Conservation (phyloP, 2,888 invertebrate genomes). For the Drosophila neonasuta region DNA sequence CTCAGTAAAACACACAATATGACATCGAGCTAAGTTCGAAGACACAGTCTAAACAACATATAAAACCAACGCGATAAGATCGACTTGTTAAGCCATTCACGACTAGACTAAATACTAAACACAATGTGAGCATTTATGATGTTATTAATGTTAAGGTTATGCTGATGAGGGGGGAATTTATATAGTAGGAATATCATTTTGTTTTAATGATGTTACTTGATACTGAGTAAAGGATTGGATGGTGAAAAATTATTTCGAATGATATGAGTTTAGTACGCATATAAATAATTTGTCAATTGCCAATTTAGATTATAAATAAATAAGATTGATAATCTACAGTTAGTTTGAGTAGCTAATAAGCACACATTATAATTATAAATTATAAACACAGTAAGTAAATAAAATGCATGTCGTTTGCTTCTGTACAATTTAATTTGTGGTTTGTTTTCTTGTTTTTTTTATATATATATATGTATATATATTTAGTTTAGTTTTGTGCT, state of each 20-base stretch:
- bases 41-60: conserved; percentile 11
- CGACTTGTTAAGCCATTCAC: conserved; percentile 15
- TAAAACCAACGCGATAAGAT: conserved; percentile 22
- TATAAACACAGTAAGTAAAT: conserved; percentile 28
- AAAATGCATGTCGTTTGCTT: conserved; percentile 47
- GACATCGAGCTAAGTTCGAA: conserved; percentile 17
- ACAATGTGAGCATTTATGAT: conserved; percentile 37
- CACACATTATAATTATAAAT: conserved; percentile 25
- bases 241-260: conserved; percentile 45
- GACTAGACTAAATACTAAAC: conserved; percentile 47
- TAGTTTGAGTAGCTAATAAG: conserved; percentile 31
- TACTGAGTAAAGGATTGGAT: conserved; percentile 10
- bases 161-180: conserved; percentile 27
- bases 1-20: conserved; percentile 47
- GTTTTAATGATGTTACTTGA: conserved; percentile 28
- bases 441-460: conserved; percentile 38
- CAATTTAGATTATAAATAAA: conserved; percentile 58
- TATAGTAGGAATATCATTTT: conserved; percentile 7
- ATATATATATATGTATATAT: conserved; percentile 37
- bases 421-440: conserved; percentile 51
- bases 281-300: conserved; percentile 51
- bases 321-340: conserved; percentile 32
- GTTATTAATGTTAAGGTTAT: conserved; percentile 29
- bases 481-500: conserved; percentile 59
- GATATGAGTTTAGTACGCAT: conserved; percentile 45